Conservation (phyloP, 2,113 vertebrate genomes). For the Toxotes jaculatrix region DNA sequence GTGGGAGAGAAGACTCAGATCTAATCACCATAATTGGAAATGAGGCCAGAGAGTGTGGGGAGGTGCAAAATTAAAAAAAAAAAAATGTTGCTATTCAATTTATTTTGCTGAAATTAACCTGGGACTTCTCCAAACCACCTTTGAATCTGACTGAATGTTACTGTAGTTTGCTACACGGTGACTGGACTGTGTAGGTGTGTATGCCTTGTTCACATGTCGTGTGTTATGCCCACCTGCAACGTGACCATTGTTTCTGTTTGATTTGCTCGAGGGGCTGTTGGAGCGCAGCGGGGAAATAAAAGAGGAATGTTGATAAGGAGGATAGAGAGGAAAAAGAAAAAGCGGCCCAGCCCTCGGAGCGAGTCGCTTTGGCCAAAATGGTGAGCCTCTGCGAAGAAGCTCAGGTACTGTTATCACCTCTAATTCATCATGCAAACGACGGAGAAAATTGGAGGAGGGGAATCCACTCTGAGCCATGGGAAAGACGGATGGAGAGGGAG, state of each 20-base stretch:
- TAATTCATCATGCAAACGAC: constrained; percentile 42
- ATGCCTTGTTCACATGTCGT: background rate
- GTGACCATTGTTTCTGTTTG: background rate
- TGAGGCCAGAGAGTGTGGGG: constrained; percentile 22
- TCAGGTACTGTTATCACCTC: constrained; percentile 30
- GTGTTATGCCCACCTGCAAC: background rate
- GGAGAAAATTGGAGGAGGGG: background rate
- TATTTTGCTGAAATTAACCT: constrained; percentile 58
- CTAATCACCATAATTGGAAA: constrained; percentile 70
- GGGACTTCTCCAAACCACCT: constrained; percentile 21
- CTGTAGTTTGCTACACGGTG: background rate
- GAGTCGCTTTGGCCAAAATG: background rate
- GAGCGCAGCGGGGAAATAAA: background rate
- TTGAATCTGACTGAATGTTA: constrained; percentile 1
- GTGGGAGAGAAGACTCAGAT: constrained; percentile 29
- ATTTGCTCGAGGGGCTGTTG: constrained; percentile 6
- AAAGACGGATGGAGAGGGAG: constrained; percentile 13
- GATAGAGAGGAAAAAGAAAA: background rate
- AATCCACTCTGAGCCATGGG: background rate
- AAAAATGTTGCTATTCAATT: constrained; percentile 52
- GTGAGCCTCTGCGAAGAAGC: constrained; percentile 12
- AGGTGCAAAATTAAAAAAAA: constrained; percentile 5
- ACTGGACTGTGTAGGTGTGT: background rate
- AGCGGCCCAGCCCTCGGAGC: background rate
- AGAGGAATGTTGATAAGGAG: background rate